phyloP scores from a whole-genome alignment of 2,888 invertebrate species.

The Nomada fabriciana region DNA sequence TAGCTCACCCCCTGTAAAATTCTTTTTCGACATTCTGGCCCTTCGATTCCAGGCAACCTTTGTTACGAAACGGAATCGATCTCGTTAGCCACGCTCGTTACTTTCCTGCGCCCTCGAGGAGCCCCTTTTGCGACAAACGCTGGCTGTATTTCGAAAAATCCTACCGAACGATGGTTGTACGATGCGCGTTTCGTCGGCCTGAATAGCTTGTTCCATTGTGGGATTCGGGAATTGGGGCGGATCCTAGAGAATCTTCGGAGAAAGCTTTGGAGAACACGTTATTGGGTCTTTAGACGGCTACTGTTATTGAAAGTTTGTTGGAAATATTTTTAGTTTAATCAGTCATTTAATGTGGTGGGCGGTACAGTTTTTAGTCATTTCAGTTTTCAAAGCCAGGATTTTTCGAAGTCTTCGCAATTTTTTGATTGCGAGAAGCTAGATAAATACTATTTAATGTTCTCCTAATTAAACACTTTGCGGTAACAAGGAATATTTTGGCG shows the following conservation, averaged over 20 bases:
- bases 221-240: neutral
- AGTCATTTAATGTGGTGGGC: too few relatives aligned
- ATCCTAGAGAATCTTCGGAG: neutral
- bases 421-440: too few relatives aligned
- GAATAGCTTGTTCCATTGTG: conserved; percentile 16
- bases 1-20: neutral
- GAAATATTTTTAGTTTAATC: too few relatives aligned
- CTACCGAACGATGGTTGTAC: neutral
- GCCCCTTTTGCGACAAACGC: conserved; percentile 24
- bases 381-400: too few relatives aligned
- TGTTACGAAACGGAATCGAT: conserved; percentile 57
- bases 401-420: too few relatives aligned
- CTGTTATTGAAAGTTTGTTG: neutral
- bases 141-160: conserved; percentile 43
- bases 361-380: too few relatives aligned
- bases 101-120: conserved; percentile 20
- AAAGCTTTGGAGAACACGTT: neutral
- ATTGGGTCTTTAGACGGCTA: neutral
- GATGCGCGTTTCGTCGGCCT: conserved; percentile 34
- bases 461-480: too few relatives aligned
- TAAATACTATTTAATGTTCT: too few relatives aligned
- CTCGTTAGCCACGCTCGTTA: conserved; percentile 57
- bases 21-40: neutral
- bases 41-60: conserved; percentile 40
- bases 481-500: too few relatives aligned